Conservation (phyloP, 2,797 vertebrate species). For the Ciconia nigra region DNA sequence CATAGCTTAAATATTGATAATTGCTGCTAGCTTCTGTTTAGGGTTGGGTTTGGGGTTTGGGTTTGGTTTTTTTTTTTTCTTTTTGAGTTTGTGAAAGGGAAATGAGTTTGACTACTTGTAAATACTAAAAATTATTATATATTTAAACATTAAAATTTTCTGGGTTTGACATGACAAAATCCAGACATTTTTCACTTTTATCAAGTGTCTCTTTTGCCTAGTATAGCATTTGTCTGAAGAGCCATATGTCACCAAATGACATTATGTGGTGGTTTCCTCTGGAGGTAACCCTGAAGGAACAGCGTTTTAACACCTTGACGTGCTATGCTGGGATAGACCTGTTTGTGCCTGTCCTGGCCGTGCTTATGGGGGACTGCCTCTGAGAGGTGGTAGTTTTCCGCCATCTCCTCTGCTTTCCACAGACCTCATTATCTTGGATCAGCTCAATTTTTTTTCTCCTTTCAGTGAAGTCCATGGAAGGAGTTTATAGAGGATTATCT, state of each 20-base stretch:
- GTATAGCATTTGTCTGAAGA: not conserved
- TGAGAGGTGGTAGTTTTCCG: not conserved
- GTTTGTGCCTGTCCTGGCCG: not conserved
- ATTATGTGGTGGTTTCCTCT: not conserved
- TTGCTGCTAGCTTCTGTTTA: constrained; percentile 77
- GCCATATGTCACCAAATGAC: not conserved
- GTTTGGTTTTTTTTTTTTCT: not conserved
- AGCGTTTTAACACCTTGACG: not conserved
- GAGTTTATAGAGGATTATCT: not conserved
- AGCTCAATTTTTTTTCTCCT: no score
- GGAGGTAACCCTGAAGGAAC: not conserved
- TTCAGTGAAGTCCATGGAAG: not conserved
- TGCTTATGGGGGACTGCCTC: not conserved
- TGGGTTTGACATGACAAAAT: not conserved
- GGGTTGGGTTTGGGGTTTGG: not conserved
- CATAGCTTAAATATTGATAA: constrained; percentile 80
- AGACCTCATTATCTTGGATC: not conserved
- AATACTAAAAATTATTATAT: not conserved
- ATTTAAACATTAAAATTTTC: not conserved
- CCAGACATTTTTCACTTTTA: not conserved
- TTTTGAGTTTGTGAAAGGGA: constrained; percentile 62
- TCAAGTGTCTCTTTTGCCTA: not conserved
- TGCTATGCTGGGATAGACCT: not conserved
- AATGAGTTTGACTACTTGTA: not conserved
- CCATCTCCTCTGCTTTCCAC: not conserved